phyloP scores from a whole-genome alignment of 2,888 invertebrate species.

The Coremacera marginata region DNA sequence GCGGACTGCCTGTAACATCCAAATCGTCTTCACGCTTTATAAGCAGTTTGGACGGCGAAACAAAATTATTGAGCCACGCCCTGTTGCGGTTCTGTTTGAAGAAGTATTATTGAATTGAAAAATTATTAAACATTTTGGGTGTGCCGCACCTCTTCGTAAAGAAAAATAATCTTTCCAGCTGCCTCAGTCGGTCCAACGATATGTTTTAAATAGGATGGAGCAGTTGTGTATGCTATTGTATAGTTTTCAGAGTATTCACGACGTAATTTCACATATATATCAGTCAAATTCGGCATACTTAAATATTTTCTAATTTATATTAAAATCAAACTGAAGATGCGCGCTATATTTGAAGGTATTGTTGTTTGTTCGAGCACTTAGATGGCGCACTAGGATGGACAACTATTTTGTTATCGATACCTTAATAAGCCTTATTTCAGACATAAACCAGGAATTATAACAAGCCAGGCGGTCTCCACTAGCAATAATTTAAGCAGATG shows the following conservation, averaged over 20 bases:
- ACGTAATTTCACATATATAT: slow-evolving; percentile 61
- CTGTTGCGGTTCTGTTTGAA: slow-evolving; percentile 26
- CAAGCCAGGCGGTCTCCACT: too few species aligned
- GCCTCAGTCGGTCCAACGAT: slow-evolving; percentile 52
- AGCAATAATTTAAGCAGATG: too few species aligned
- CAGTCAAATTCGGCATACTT: slow-evolving; percentile 60
- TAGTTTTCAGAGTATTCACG: slow-evolving; percentile 56
- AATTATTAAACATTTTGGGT: neutral
- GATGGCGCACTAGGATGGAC: too few species aligned
- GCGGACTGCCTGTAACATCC: slow-evolving; percentile 66
- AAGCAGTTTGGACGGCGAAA: slow-evolving; percentile 51
- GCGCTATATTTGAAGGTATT: too few species aligned
- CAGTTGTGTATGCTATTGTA: slow-evolving; percentile 54
- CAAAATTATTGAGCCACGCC: slow-evolving; percentile 45
- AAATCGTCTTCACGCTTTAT: slow-evolving; percentile 45
- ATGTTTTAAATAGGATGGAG: slow-evolving; percentile 57
- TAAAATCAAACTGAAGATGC: neutral
- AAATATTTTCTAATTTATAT: neutral
- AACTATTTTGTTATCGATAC: neutral
- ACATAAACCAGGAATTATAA: too few species aligned
- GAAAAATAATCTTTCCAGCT: slow-evolving; percentile 54
- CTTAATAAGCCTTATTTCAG: too few species aligned
- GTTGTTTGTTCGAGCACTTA: too few species aligned
- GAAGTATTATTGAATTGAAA: slow-evolving; percentile 5
- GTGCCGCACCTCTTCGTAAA: slow-evolving; percentile 54